phyloP scores from a whole-genome alignment of 2,113 vertebrate genomes.

The Platysternon megacephalum region DNA sequence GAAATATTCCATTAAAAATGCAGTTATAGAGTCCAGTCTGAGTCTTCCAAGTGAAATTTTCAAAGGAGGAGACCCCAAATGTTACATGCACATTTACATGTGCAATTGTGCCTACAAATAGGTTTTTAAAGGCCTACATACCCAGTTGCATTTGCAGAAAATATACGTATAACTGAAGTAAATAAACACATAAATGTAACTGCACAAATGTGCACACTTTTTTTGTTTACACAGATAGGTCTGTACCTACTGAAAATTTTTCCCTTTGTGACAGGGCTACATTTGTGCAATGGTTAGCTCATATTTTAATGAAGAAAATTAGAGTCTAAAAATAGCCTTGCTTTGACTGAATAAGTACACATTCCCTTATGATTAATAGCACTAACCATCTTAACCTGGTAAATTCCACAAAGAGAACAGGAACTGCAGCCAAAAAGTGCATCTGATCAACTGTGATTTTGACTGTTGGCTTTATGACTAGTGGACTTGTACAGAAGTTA shows the following conservation, averaged over 20 bases:
- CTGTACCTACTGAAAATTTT: not conserved
- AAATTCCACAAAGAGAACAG: not conserved
- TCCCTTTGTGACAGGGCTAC: accelerated
- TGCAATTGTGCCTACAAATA: not conserved
- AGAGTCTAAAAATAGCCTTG: not conserved
- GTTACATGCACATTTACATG: not conserved
- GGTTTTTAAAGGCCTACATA: not conserved
- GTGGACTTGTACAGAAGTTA: constrained; percentile 6
- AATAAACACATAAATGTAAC: not conserved
- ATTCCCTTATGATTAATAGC: constrained; percentile 3
- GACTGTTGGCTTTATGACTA: not conserved
- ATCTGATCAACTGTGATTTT: constrained; percentile 23
- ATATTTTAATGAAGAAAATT: constrained; percentile 11
- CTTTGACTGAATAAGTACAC: not conserved
- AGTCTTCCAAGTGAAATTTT: not conserved
- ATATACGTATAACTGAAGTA: not conserved
- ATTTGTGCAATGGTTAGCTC: not conserved
- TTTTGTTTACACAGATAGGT: not conserved
- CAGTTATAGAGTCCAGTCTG: not conserved
- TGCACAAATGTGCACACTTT: not conserved
- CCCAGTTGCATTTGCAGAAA: not conserved
- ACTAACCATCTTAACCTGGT: constrained; percentile 12
- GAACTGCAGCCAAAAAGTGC: not conserved
- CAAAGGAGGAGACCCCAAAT: not conserved
- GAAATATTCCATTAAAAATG: not conserved